Evolutionary conservation across 2,113 vertebrate genomes (phyloP).

Genomic region (Columba livia): DNA sequence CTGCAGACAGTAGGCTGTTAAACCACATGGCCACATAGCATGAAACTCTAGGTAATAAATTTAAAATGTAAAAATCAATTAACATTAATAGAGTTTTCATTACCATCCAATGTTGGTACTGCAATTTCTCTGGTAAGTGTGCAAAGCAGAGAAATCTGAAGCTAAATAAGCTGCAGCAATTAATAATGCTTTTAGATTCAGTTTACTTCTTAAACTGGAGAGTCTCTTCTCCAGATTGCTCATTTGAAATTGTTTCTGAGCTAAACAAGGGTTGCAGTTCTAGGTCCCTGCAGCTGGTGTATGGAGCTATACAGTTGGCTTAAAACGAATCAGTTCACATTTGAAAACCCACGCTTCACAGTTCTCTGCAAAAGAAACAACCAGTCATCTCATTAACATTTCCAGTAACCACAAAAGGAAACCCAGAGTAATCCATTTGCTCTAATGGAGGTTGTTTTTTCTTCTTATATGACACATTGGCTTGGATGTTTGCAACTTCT

Average conservation of each 20-base stretch:
- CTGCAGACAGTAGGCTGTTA: background rate
- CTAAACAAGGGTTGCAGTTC: background rate
- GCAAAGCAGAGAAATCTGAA: slow-evolving; percentile 27
- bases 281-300: background rate
- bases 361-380: slow-evolving; percentile 19
- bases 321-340: background rate
- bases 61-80: slow-evolving; percentile 37
- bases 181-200: slow-evolving; percentile 25
- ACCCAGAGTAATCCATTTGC: background rate
- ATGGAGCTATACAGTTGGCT: background rate
- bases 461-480: background rate
- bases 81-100: slow-evolving; percentile 10
- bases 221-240: background rate
- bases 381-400: background rate
- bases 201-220: slow-evolving; percentile 10
- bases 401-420: slow-evolving; percentile 20
- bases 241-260: slow-evolving; percentile 16
- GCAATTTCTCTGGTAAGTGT: background rate
- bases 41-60: slow-evolving; percentile 12
- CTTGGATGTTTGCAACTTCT: background rate
- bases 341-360: background rate
- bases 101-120: background rate
- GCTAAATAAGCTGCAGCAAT: slow-evolving; percentile 26
- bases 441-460: background rate
- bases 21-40: background rate